These are phyloP conservation scores for Lophochroa leadbeateri DNA, from an alignment of 2,113 vertebrate species.

Conservation along the genomic window DNA sequence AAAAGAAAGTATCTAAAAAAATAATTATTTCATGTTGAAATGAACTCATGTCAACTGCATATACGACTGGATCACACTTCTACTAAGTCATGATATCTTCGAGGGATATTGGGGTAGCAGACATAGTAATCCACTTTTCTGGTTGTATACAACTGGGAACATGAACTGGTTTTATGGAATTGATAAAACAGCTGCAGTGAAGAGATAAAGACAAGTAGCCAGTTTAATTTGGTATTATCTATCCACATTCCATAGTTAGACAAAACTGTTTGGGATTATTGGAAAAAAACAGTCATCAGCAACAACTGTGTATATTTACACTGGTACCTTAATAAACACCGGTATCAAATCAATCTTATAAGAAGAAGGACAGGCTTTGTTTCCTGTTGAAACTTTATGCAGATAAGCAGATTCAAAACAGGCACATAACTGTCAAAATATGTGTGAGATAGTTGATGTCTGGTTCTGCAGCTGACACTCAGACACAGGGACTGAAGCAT, in stretches of 20 bases:
- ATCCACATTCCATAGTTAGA: not conserved
- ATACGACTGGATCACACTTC: too few species aligned
- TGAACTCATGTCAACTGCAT: too few species aligned
- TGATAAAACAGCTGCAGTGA: conserved; percentile 43
- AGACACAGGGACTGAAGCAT: not conserved
- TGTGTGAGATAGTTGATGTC: not conserved
- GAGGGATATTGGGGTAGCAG: too few species aligned
- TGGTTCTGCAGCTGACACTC: not conserved
- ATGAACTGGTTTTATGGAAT: conserved; percentile 34
- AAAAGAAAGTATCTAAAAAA: too few species aligned
- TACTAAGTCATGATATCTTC: too few species aligned
- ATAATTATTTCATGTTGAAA: too few species aligned
- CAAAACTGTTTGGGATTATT: conserved; percentile 40
- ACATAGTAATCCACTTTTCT: not conserved
- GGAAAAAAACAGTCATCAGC: conserved; percentile 46
- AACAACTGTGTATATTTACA: not conserved
- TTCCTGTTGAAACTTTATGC: not conserved
- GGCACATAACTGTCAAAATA: not conserved
- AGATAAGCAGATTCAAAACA: not conserved
- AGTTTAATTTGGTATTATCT: conserved; percentile 51
- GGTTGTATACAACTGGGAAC: not conserved
- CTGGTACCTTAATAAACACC: not conserved
- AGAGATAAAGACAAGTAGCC: conserved; percentile 56
- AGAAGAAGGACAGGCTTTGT: not conserved
- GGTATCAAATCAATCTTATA: not conserved